These are phyloP conservation scores for Paradoxurus hermaphroditus DNA, from an alignment of 2,113 vertebrate species.

Conservation along the genomic window DNA sequence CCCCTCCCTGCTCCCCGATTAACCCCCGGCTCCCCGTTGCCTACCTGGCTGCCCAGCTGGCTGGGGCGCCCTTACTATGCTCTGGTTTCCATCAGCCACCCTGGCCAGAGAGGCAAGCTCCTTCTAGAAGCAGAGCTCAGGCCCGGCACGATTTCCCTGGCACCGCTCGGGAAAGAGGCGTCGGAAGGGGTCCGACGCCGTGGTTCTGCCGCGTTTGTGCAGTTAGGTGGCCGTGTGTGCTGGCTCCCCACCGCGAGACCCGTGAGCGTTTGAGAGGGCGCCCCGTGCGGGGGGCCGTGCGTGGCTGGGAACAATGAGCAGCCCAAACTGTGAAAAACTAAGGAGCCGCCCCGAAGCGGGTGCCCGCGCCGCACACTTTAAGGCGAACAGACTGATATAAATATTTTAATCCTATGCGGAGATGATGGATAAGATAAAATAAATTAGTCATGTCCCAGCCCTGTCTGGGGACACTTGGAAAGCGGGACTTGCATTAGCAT, in stretches of 20 bases:
- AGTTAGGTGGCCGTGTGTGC: not conserved
- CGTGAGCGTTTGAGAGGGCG: not conserved
- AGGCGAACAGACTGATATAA: conserved; percentile 23
- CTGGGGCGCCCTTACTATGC: not conserved
- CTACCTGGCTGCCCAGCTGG: conserved; percentile 54
- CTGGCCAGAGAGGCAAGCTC: not conserved
- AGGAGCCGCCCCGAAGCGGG: not conserved
- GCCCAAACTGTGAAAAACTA: not conserved
- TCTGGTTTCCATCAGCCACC: not conserved
- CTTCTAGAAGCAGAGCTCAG: not conserved
- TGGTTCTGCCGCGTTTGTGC: not conserved
- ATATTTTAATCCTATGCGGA: conserved; percentile 30
- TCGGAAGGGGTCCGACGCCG: rapidly evolving
- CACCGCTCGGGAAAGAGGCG: not conserved
- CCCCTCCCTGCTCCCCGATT: not conserved
- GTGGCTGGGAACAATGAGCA: conserved; percentile 41
- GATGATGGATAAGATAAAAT: conserved; percentile 57
- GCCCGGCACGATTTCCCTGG: not conserved
- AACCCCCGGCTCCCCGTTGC: conserved; percentile 60
- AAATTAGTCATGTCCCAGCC: conserved; percentile 49
- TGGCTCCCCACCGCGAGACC: not conserved
- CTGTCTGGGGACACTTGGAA: conserved; percentile 12
- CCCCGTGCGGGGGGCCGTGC: not conserved
- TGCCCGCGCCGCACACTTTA: not conserved
- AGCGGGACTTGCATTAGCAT: not conserved